Conservation (phyloP, 2,797 vertebrate genomes). For the Chromis chromis region DNA sequence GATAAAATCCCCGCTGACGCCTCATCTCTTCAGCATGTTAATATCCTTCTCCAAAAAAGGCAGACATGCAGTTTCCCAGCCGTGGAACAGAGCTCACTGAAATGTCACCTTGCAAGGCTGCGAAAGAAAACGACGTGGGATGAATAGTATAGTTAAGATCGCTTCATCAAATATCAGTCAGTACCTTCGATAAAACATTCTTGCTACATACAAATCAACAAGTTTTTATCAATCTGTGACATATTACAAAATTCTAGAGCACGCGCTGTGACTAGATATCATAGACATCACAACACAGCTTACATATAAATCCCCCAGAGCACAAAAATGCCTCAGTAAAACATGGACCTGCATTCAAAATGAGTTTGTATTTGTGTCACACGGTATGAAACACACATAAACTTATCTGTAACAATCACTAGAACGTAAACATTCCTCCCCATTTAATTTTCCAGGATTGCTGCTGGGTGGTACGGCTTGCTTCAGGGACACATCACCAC, state of each 20-base stretch:
- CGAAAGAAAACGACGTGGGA: background rate
- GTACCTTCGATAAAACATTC: background rate
- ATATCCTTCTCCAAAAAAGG: conserved; percentile 20
- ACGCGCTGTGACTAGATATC: background rate
- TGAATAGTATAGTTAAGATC: background rate
- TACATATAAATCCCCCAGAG: background rate
- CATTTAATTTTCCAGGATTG: conserved; percentile 22
- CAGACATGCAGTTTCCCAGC: conserved; percentile 3
- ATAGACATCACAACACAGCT: conserved; percentile 3
- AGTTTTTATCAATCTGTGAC: background rate
- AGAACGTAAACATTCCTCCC: conserved; percentile 14
- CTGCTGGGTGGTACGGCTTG: conserved; percentile 26
- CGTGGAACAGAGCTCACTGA: conserved; percentile 13
- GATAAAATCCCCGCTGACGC: conserved; percentile 6
- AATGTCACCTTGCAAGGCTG: conserved; percentile 6
- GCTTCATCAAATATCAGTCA: background rate
- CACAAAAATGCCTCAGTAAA: background rate
- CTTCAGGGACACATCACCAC: conserved; percentile 10
- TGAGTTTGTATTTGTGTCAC: conserved; percentile 12
- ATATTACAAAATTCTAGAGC: background rate
- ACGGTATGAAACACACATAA: background rate
- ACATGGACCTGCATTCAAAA: conserved; percentile 15
- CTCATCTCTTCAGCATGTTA: conserved; percentile 11
- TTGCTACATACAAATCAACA: background rate
- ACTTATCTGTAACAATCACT: conserved; percentile 17